phyloP scores from a whole-genome alignment of 2,888 invertebrate species.

The Philereme transversata region DNA sequence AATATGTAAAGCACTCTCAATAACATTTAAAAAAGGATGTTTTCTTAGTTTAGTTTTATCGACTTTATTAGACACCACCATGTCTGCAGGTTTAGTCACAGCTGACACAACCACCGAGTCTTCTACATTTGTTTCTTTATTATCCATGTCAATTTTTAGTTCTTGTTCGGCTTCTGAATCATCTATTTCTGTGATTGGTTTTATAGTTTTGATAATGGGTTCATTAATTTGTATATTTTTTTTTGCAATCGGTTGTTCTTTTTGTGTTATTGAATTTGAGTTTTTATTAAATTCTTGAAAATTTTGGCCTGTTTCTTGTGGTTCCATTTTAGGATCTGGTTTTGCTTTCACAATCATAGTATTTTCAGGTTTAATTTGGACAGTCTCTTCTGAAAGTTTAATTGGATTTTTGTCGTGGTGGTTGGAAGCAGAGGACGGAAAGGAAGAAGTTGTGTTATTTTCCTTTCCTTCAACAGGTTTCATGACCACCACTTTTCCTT shows the following conservation, averaged over 20 bases:
- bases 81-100: too few relatives aligned
- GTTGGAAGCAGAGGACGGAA: background rate
- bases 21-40: constrained; percentile 15
- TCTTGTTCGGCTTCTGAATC: background rate
- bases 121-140: background rate
- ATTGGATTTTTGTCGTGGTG: background rate
- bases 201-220: background rate
- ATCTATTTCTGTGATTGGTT: background rate
- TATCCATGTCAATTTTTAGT: background rate
- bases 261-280: too few relatives aligned
- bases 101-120: background rate
- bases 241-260: background rate
- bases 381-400: background rate
- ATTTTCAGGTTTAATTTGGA: background rate
- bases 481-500: background rate
- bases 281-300: background rate
- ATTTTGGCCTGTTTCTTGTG: background rate
- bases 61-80: too few relatives aligned
- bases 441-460: background rate
- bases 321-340: background rate
- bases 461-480: background rate
- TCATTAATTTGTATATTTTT: background rate
- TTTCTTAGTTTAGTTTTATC: background rate
- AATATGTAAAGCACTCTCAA: constrained; percentile 10
- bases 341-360: background rate